Percentiles rank a stretch among this genome's conserved stretches.
Evolutionary conservation across 2,113 vertebrate species (phyloP).

Genomic region (Boulengeromyrus knoepffleri): DNA sequence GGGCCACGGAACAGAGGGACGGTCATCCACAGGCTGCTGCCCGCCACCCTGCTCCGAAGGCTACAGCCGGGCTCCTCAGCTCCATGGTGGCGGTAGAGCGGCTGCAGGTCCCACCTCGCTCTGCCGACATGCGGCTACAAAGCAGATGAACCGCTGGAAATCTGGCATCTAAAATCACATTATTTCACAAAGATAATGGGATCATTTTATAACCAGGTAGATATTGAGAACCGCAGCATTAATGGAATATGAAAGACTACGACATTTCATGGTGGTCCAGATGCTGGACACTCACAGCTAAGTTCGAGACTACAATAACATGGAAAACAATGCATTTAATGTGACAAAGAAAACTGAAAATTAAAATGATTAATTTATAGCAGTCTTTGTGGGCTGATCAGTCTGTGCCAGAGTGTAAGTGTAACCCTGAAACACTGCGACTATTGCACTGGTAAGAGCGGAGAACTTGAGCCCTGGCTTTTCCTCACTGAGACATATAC

Average conservation of each 20-base stretch:
- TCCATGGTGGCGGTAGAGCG: not conserved
- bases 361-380: not conserved
- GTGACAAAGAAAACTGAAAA: not conserved
- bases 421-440: not conserved
- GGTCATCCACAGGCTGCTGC: not conserved
- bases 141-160: not conserved
- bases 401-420: not conserved
- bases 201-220: not conserved
- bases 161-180: not conserved
- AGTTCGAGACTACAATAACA: not conserved
- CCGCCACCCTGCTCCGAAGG: not conserved
- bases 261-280: not conserved
- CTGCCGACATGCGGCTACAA: not conserved
- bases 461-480: not conserved
- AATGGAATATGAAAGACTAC: not conserved
- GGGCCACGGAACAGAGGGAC: not conserved
- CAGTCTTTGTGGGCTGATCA: not conserved
- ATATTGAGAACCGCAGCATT: not conserved
- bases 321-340: not conserved
- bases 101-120: not conserved
- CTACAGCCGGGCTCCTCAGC: not conserved
- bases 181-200: not conserved
- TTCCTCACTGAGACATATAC: not conserved
- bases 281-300: not conserved
- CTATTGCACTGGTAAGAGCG: not conserved